Base-by-base conservation (phyloP, 2,113 vertebrate genomes). In the Acanthochromis polyacanthus region DNA sequence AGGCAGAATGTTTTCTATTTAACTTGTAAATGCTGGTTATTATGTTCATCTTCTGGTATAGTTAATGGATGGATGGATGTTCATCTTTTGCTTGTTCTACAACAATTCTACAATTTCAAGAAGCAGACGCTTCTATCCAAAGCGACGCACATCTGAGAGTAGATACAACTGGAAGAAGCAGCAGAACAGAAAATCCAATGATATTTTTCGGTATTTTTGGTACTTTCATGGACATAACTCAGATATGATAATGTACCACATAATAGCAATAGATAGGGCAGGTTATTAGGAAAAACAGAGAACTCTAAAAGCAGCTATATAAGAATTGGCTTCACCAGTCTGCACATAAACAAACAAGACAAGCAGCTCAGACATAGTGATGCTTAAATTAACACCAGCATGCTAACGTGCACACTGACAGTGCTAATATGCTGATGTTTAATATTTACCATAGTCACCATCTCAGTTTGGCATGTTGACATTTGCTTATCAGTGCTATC, bases 201-300 rank as follows among this genome's bases (percentile, higher is more conserved):
- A 20, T 6, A 52, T 68, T 28, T 38, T 36, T 20, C 46, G 0
- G 10, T 46, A 23, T 16, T 69, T 57, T 36, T 52, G 25, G 51
- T 70, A 60, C 58, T 76, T 36, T 75, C 30, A 25, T 15, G 28
- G 53, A 23, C 40, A 50, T 52, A 56, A 85, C 64, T 78, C 73
- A 75, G 70, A 79, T 60, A 43, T 46, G 45, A 12, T 17, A 62
- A 72, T 71, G 0, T 32, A 40, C 52, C 3, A 64, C 60, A 28
- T 14, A 43, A 11, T 50, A 0, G 0, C 48, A 50, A 56, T 22
- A 75, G 22, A 52, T 2, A 22, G 6, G 12, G 28, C 53, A 52
- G 28, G 36, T 51, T 1, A 6, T n/a, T 3, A 25, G 48, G 28
- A 2, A 15, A 63, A 38, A 40, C 10, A 57, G 48, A 50, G 10